phyloP scores from a whole-genome alignment of 2,888 invertebrate genomes.

The Leptogaster cylindrica region DNA sequence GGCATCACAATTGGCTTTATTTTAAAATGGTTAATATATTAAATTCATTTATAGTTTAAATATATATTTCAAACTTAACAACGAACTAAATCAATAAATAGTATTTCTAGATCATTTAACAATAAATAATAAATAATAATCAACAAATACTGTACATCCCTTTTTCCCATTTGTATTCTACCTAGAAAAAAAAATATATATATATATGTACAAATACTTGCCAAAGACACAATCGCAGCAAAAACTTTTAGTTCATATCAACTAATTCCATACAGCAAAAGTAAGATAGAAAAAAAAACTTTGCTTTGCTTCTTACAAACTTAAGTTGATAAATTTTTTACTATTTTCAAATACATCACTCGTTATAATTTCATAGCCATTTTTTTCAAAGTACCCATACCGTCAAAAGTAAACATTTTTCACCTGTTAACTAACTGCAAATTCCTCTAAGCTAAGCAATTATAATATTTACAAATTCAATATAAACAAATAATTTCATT shows the following conservation, averaged over 20 bases:
- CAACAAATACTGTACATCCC: conserved; percentile 42
- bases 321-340: no score
- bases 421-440: conserved; percentile 22
- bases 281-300: no score
- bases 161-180: conserved; percentile 36
- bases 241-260: neutral
- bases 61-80: conserved; percentile 38
- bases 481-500: neutral
- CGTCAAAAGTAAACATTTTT: no score
- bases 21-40: conserved; percentile 37
- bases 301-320: no score
- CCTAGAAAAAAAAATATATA: conserved; percentile 14
- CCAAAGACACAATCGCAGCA: conserved; percentile 12
- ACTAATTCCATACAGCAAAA: conserved; percentile 23
- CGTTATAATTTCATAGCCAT: no score
- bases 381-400: no score
- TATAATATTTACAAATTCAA: conserved; percentile 3
- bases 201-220: conserved; percentile 13
- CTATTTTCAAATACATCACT: no score
- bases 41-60: conserved; percentile 29
- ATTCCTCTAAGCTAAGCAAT: neutral
- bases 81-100: conserved; percentile 36
- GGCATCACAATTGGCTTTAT: conserved; percentile 39
- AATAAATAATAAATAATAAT: conserved; percentile 41
- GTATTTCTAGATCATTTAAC: conserved; percentile 30